phyloP scores from a whole-genome alignment of 2,888 invertebrate species.

The Automeris io region DNA sequence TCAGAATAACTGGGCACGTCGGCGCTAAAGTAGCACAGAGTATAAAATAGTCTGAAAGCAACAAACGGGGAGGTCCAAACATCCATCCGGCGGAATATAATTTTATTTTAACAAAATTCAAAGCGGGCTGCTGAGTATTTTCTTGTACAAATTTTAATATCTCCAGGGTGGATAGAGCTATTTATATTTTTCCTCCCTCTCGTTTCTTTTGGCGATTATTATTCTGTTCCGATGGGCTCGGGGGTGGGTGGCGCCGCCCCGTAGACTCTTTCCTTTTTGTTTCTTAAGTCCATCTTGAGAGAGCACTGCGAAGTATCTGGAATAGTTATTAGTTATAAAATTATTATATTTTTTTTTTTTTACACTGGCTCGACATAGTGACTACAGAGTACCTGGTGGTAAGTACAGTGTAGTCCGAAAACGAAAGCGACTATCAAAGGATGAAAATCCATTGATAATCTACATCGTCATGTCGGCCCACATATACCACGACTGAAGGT shows the following conservation, averaged over 20 bases:
- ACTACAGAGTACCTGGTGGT: too few relatives aligned
- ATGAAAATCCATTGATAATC: too few relatives aligned
- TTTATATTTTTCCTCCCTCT: conserved; percentile 73
- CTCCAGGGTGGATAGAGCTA: conserved; percentile 56
- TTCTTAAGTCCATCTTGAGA: conserved; percentile 78
- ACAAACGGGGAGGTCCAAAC: conserved; percentile 21
- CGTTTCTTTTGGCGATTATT: conserved; percentile 76
- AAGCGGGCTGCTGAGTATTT: conserved; percentile 40
- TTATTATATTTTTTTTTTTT: conserved; percentile 4
- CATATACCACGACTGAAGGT: too few relatives aligned
- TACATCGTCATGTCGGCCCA: too few relatives aligned
- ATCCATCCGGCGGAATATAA: conserved; percentile 36
- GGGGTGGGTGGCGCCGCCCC: conserved; percentile 48
- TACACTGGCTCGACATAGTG: too few relatives aligned
- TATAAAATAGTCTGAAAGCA: conserved; percentile 15
- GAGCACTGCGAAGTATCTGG: conserved; percentile 35
- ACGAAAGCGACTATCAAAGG: too few relatives aligned
- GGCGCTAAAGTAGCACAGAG: conserved; percentile 10
- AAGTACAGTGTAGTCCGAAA: too few relatives aligned
- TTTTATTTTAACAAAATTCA: conserved; percentile 68
- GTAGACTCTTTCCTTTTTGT: conserved; percentile 76
- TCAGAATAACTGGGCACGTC: conserved; percentile 12
- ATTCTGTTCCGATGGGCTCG: conserved; percentile 70
- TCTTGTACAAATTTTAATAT: conserved; percentile 73
- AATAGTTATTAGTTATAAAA: conserved; percentile 19